Evolutionary conservation across 1,140 invertebrate genomes (phyloP).

Genomic region (Drosophila ironensis): DNA sequence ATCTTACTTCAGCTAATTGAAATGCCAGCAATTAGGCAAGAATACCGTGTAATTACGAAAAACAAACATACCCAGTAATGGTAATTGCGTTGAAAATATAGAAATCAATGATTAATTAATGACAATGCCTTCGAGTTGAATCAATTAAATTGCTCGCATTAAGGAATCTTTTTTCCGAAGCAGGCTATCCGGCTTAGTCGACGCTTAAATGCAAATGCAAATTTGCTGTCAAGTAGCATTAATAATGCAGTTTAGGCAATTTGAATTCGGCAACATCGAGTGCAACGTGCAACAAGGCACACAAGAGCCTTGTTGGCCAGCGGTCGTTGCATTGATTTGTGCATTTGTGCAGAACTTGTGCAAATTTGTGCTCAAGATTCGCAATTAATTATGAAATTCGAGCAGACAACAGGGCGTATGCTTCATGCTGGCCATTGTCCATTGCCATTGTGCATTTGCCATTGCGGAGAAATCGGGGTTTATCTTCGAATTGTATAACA

Average conservation of each 20-base stretch:
- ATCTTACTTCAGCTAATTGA: neutral
- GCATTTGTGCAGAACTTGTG: slow-evolving; percentile 57
- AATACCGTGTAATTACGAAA: neutral
- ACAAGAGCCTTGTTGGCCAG: no score
- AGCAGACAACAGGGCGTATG: slow-evolving; percentile 34
- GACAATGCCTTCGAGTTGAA: neutral
- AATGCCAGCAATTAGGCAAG: neutral
- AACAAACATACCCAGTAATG: neutral
- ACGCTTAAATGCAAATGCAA: slow-evolving; percentile 3
- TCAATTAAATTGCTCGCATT: slow-evolving; percentile 5
- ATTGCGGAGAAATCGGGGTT: neutral
- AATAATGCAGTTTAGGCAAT: slow-evolving; percentile 36
- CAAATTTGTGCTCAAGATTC: slow-evolving; percentile 34
- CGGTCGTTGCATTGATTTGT: slow-evolving; percentile 45
- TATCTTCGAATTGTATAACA: neutral
- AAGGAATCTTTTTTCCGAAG: neutral
- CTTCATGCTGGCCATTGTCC: no score
- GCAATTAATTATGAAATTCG: slow-evolving; percentile 63
- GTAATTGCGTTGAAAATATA: neutral
- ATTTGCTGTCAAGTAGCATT: slow-evolving; percentile 27
- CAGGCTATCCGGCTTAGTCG: no score
- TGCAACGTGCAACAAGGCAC: neutral
- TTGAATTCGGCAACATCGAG: slow-evolving; percentile 29
- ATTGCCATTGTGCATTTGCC: no score
- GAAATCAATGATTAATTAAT: slow-evolving; percentile 24